Evolutionary conservation across 1,140 invertebrate genomes (phyloP).

Genomic region (Hycleus phaleratus): DNA sequence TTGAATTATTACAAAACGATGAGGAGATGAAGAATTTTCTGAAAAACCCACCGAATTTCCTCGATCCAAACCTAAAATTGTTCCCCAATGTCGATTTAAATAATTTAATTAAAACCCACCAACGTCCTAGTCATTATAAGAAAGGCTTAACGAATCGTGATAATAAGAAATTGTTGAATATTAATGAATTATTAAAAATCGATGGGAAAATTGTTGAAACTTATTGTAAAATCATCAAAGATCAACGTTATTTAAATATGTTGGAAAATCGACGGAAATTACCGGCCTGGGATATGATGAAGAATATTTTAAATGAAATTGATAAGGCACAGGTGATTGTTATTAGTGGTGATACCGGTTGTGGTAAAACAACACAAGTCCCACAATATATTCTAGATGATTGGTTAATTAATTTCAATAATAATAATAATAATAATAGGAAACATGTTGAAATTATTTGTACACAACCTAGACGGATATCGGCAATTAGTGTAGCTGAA

Average conservation of each 20-base stretch:
- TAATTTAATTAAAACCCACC: slow-evolving; percentile 33
- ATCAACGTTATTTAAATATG: slow-evolving; percentile 56
- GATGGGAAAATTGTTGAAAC: slow-evolving; percentile 52
- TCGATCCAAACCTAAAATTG: slow-evolving; percentile 38
- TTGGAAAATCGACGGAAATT: slow-evolving; percentile 52
- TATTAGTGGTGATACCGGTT: slow-evolving; percentile 80
- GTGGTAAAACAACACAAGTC: slow-evolving; percentile 85
- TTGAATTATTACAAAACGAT: slow-evolving; percentile 60
- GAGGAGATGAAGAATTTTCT: slow-evolving; percentile 54
- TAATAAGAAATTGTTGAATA: slow-evolving; percentile 44
- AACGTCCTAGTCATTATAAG: slow-evolving; percentile 50
- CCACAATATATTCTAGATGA: slow-evolving; percentile 87
- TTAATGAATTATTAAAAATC: slow-evolving; percentile 49
- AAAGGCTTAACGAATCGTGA: slow-evolving; percentile 47
- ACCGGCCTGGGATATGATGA: slow-evolving; percentile 58
- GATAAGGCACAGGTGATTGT: slow-evolving; percentile 61
- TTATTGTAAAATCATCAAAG: slow-evolving; percentile 51
- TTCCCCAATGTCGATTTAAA: slow-evolving; percentile 34
- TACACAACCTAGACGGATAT: slow-evolving; percentile 87
- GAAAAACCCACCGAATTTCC: slow-evolving; percentile 50
- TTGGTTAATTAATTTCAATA: slow-evolving; percentile 48
- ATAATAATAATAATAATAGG: slow-evolving; percentile 29
- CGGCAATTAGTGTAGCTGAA: slow-evolving; percentile 86
- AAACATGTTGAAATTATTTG: slow-evolving; percentile 75
- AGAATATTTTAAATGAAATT: slow-evolving; percentile 57